Evolutionary conservation across 1,140 invertebrate genomes (phyloP), one percentile per base, ranked within the genome.

Genomic region (Neodiprion fabricii): DNA sequence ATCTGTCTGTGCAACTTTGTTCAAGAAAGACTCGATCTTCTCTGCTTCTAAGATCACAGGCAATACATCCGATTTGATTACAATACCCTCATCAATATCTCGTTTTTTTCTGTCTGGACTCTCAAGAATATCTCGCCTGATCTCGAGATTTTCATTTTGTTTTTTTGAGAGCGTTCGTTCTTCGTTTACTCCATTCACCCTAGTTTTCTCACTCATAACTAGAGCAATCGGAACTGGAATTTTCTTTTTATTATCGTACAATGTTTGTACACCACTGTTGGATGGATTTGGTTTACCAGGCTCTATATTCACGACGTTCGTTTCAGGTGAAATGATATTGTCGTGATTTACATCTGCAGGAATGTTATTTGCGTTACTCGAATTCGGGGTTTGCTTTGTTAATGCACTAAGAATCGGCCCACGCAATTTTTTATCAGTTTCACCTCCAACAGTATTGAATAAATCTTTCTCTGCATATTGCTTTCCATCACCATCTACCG

Each of bases 401-500:
- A 89, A 78, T 70, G 82, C 82, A 70, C 81, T 83, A 10, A 88
- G 76, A 28, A 89, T 86, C 28, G 82, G 84, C 69, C 83, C 83
- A 48, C 75, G 73, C 48, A 79, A 77, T 76, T 79, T 80, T 71
- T 80, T 78, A 40, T 70, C 50, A 49, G 50, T 17, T 61, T 23
- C 12, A 49, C 74, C 74, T 28, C 23, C 48, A 66, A 40, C 49
- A 50, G 47, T 65, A 70, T 71, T 47, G 68, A 66, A 69, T 74
- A 47, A 50, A 68, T 72, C 53, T 12, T 65, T n/a, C 17, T 72
- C 23, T 61, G 68, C 65, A 71, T 47, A 9, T 17, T 69, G 61
- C 67, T 74, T 72, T 71, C 48, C 48, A 28, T 23, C 68, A 14
- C 48, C 68, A 17, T 67, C 28, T 48, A 21, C n/a, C 47, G 17